A percentile compares a stretch with the other conserved stretches of the same genome.
These are phyloP conservation scores for Ennomos fuscantarius DNA, from an alignment of 2,888 invertebrate species.

Conservation along the genomic window DNA sequence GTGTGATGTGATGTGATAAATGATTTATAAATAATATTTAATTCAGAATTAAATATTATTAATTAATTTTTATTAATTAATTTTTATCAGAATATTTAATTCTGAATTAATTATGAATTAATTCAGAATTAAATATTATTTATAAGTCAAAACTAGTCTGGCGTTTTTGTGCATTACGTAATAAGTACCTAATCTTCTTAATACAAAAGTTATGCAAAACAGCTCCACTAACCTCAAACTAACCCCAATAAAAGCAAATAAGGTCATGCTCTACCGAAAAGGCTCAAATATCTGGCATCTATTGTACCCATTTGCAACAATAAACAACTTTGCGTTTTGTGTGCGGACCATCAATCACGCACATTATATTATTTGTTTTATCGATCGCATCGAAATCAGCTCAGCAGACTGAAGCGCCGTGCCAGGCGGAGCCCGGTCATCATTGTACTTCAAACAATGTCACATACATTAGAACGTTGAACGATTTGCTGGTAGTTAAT, in stretches of 20 bases:
- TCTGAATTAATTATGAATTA: no score
- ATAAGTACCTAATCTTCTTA: no score
- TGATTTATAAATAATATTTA: no score
- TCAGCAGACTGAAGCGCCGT: slow-evolving; percentile 53
- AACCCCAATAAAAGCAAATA: slow-evolving; percentile 39
- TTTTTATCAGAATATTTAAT: no score
- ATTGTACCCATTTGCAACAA: slow-evolving; percentile 55
- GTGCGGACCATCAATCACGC: slow-evolving; percentile 73
- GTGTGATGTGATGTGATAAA: no score
- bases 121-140: no score
- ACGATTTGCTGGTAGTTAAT: slow-evolving; percentile 9
- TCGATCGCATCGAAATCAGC: slow-evolving; percentile 66
- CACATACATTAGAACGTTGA: slow-evolving; percentile 43
- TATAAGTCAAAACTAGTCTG: no score
- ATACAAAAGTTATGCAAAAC: no score
- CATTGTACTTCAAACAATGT: slow-evolving; percentile 49
- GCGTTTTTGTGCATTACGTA: no score
- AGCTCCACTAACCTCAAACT: background rate
- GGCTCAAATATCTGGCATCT: slow-evolving; percentile 37
- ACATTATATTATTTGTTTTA: slow-evolving; percentile 70
- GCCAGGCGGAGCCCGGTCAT: slow-evolving; percentile 65
- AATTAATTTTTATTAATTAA: no score
- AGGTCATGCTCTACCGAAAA: slow-evolving; percentile 39
- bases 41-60: no score
- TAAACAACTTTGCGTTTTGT: slow-evolving; percentile 49